phyloP scores from a whole-genome alignment of 2,888 invertebrate genomes.

The Ornithoptera alexandrae region DNA sequence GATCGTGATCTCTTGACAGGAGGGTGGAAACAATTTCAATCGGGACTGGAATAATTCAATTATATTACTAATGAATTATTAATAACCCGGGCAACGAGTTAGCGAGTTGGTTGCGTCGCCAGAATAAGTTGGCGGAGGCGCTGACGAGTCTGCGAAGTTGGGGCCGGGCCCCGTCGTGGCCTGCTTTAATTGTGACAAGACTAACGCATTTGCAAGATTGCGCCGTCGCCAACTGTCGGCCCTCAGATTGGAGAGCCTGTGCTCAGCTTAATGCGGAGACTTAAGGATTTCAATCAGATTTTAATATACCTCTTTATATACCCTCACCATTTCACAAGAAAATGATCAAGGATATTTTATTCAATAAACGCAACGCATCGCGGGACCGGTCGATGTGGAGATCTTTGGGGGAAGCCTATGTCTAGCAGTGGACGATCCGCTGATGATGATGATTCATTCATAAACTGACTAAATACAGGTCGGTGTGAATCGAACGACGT shows the following conservation, averaged over 20 bases:
- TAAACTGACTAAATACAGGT: no score
- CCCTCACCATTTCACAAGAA: no score
- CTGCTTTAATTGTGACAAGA: slow-evolving; percentile 51
- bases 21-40: no score
- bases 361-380: no score
- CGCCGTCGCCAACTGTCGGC: slow-evolving; percentile 29
- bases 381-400: no score
- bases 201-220: slow-evolving; percentile 51
- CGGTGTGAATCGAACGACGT: no score
- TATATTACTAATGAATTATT: slow-evolving; percentile 28
- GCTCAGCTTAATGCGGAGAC: slow-evolving; percentile 24
- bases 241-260: slow-evolving; percentile 25
- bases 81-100: slow-evolving; percentile 25
- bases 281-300: slow-evolving; percentile 14
- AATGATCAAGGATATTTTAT: no score
- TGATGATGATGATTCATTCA: no score
- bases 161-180: slow-evolving; percentile 26
- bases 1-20: no score
- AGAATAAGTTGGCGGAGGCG: slow-evolving; percentile 25
- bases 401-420: no score
- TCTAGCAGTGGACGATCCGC: no score
- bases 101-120: slow-evolving; percentile 26
- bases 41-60: slow-evolving; percentile 19
- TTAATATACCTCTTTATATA: no score
- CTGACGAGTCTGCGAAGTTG: slow-evolving; percentile 45